Base-by-base conservation (phyloP, 1,140 invertebrate species). In the Megalopta genalis region DNA sequence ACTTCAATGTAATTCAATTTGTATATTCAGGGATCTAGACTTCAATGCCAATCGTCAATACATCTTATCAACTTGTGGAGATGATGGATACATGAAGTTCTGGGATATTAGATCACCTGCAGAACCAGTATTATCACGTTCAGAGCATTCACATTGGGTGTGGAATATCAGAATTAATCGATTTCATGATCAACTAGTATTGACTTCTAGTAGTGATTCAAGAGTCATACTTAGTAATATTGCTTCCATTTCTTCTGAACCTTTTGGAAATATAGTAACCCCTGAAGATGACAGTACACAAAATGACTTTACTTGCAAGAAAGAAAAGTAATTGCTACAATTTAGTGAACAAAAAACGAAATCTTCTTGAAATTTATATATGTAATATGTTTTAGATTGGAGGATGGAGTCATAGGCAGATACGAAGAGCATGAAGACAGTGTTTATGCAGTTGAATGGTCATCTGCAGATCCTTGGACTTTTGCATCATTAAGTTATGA, bases 371-470 rank as follows among this genome's bases (percentile, higher is more conserved):
- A 6, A 23, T 23, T 10, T 21, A 75, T 68, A 14, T 57, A 32
- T 6, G 39, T 63, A 71, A 76, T 46, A 74, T 67, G 72, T 82
- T 90, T n/a, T 81, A 95, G 95, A 87, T 90, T 95, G 78, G 94
- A 95, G 84, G 98, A 98, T 94, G 97, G 96, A 49, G 95, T 97
- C 0, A 94, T 99, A 60, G 96, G 96, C 81, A 97, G 95, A 82
- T 99, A 98, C 90, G 98, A 99, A 90, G 97, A 99, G 86, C 98
- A 99, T 92, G 99, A 99, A 93, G 99, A 99, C 91, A 98, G 98
- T 69, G 98, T 99, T 23, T 99, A 99, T 94, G 97, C 97, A 88
- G 97, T 97, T 1, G 98, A 99, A 93, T 99, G 99, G 99, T 99
- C 98, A 75, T 95, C 96, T 57, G 97, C 97, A 57, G 98, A 99